Evolutionary conservation across 2,113 vertebrate species (phyloP).

Genomic region (Hippocampus zosterae): DNA sequence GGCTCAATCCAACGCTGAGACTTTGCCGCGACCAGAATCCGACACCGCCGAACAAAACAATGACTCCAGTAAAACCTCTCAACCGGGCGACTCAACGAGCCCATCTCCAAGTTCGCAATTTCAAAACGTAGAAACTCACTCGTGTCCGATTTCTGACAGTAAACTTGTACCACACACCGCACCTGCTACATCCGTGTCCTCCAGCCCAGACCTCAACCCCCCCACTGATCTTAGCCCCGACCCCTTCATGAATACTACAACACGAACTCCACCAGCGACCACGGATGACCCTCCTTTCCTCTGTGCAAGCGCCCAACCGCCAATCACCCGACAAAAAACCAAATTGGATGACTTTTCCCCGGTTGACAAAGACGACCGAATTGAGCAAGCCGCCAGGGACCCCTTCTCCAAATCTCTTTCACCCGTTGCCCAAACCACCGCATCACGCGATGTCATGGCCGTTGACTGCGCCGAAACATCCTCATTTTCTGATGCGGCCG

Average conservation of each 20-base stretch:
- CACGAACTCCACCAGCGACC: conserved; percentile 41
- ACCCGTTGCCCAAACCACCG: conserved; percentile 41
- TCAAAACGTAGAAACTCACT: conserved; percentile 24
- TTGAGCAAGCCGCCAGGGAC: conserved; percentile 30
- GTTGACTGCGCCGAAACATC: conserved; percentile 42
- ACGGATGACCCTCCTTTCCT: conserved; percentile 62
- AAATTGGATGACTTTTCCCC: conserved; percentile 20
- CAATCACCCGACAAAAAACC: conserved; percentile 25
- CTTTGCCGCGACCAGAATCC: conserved; percentile 42
- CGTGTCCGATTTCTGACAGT: conserved; percentile 21
- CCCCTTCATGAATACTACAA: conserved; percentile 49
- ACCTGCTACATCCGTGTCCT: conserved; percentile 43
- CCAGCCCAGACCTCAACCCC: conserved; percentile 60
- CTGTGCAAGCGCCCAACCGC: conserved; percentile 47
- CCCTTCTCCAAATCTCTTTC: conserved; percentile 26
- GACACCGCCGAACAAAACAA: conserved; percentile 39
- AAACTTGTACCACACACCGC: conserved; percentile 33
- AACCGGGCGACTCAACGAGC: conserved; percentile 30
- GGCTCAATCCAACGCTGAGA: conserved; percentile 41
- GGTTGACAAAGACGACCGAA: conserved; percentile 28
- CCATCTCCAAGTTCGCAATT: conserved; percentile 36
- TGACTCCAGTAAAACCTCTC: conserved; percentile 36
- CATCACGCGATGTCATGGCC: conserved; percentile 23
- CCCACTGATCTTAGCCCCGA: conserved; percentile 66
- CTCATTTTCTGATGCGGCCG: conserved; percentile 39